phyloP scores from a whole-genome alignment of 2,113 vertebrate genomes.

The Hemibates koningsi region DNA sequence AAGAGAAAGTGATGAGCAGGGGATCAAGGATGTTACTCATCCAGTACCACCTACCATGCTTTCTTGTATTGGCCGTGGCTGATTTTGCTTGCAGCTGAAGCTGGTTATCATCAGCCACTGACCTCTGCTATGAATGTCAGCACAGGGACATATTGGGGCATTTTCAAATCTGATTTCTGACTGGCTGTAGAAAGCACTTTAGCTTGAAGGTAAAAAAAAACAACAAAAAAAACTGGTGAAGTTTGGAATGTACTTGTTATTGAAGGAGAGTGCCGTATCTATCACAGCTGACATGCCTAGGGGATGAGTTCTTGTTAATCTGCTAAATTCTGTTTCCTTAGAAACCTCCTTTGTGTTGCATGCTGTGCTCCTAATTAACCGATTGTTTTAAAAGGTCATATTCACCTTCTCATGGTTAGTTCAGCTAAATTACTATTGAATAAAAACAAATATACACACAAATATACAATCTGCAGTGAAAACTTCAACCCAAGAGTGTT shows the following conservation, averaged over 20 bases:
- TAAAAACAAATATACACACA: background rate
- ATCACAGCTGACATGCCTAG: background rate
- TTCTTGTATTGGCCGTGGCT: background rate
- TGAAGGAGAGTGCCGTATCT: background rate
- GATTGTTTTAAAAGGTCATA: background rate
- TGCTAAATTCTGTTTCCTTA: background rate
- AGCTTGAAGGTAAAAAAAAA: background rate
- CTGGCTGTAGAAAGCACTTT: background rate
- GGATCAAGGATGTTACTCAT: background rate
- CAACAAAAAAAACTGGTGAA: background rate
- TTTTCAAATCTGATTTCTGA: background rate
- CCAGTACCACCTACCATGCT: background rate
- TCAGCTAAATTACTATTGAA: background rate
- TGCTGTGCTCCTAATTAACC: background rate
- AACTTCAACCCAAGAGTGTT: background rate
- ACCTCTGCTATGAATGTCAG: background rate
- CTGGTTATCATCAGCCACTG: background rate
- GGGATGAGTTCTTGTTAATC: background rate
- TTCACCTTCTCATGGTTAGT: background rate
- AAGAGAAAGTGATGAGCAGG: constrained; percentile 2
- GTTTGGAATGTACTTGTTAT: background rate
- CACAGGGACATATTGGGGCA: background rate
- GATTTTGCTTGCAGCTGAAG: background rate
- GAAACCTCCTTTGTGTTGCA: background rate
- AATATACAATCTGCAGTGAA: background rate